A percentile compares a stretch with the other conserved stretches of the same genome.
Conservation (phyloP, 2,113 vertebrate genomes). For the Colistium nudipinnis region DNA sequence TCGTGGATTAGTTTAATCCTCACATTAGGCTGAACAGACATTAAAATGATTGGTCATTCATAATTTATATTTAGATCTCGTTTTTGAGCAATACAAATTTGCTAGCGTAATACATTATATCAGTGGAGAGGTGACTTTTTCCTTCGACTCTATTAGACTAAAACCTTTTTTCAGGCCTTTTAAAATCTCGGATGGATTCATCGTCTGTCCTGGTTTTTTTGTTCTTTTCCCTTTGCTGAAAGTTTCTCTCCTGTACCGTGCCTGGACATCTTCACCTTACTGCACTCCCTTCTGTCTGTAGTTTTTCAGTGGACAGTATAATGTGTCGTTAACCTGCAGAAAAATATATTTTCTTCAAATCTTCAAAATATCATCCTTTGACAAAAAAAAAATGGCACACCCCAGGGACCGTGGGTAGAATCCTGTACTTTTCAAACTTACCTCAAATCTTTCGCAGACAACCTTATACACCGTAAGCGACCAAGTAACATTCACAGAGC, state of each 20-base stretch:
- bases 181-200: not conserved
- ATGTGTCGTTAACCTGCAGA: not conserved
- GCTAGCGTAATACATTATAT: not conserved
- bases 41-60: constrained; percentile 61
- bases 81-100: constrained; percentile 21
- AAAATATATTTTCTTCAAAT: not conserved
- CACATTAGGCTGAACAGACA: constrained; percentile 46
- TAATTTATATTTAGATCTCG: constrained; percentile 38
- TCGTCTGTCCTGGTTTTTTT: not conserved
- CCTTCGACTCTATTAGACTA: too few relatives aligned
- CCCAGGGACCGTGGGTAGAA: not conserved
- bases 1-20: constrained; percentile 61
- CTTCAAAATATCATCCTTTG: not conserved
- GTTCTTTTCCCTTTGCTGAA: not conserved
- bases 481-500: not conserved
- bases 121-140: not conserved
- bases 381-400: not conserved
- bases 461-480: not conserved
- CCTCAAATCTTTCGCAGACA: not conserved
- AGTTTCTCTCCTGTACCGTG: not conserved
- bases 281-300: not conserved
- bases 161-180: not conserved
- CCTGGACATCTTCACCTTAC: not conserved
- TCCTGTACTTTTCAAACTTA: not conserved
- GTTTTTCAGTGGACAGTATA: too few relatives aligned